A percentile compares a stretch with the other conserved stretches of the same genome.
Conservation (phyloP, 2,797 vertebrate species). For the Rallus crepitans region DNA sequence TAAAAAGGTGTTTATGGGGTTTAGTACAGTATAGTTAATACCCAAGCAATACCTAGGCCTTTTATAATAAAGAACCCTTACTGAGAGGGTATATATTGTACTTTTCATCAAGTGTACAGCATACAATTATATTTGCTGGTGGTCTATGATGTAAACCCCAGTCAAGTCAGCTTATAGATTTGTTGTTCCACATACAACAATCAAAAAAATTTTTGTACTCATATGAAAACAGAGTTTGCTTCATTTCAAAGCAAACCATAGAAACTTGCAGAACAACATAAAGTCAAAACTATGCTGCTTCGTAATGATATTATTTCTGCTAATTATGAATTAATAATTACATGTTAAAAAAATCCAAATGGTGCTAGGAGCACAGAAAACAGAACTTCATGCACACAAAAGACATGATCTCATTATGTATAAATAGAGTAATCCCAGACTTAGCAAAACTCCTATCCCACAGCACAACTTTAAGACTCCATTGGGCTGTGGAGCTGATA, state of each 20-base stretch:
- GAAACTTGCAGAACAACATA: not conserved
- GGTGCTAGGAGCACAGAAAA: not conserved
- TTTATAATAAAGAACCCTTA: conserved; percentile 76
- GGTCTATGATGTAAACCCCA: conserved; percentile 67
- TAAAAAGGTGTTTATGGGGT: conserved; percentile 84
- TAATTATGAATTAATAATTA: not conserved
- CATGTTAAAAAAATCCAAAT: not conserved
- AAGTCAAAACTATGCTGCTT: not conserved
- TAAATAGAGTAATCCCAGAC: not conserved
- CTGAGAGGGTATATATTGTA: conserved; percentile 71
- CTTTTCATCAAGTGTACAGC: conserved; percentile 62
- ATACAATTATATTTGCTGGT: conserved; percentile 74
- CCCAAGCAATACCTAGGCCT: conserved; percentile 74
- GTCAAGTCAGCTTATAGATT: conserved; percentile 12
- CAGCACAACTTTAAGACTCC: not conserved
- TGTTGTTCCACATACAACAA: not conserved
- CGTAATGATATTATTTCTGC: not conserved
- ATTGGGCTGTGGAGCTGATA: not conserved
- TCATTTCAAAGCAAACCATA: not conserved
- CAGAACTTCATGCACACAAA: not conserved
- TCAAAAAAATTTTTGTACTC: not conserved
- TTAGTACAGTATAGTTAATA: conserved; percentile 83
- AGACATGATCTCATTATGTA: not conserved
- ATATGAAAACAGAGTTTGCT: not conserved
- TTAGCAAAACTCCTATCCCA: not conserved